Evolutionary conservation across 2,888 invertebrate genomes (phyloP), one percentile per base, ranked within the genome.

Genomic region (Apotomis capreana): DNA sequence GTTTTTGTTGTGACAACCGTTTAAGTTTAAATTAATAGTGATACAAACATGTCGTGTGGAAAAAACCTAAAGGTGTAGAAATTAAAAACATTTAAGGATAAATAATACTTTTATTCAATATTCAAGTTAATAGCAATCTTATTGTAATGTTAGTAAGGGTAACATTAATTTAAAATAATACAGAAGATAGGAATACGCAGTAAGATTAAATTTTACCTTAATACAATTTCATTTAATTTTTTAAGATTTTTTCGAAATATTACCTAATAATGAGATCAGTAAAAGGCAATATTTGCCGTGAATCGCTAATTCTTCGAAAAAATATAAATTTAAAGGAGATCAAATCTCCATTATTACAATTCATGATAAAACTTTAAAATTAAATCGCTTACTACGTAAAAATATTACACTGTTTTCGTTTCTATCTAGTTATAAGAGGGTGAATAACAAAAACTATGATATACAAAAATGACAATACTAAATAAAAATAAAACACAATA

Each of bases 21-120:
- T 26, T 26, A 26, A 26, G 26, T 26, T 26, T 26, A 26, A 26
- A 26, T 2, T 26, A 26, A 26, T 26, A 26, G 26, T 26, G 26
- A 2, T 6, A 40, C 40, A 40, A 40, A 40, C 40, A 40, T 40
- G 40, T 40, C 40, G 9, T 10, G 49, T 10, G 76, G 76, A 40
- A 49, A 84, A 82, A 76, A 83, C 82, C 83, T 77, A 61, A 78
- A 80, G 76, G 79, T 75, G 79, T 55, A 69, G 74, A 70, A 89
- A 87, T 85, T 82, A 87, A 89, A 90, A 81, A 85, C 87, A 82
- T 83, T 78, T 78, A 60, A 81, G 78, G 78, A 81, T 81, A 85
- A 86, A 87, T 84, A 88, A 90, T 85, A 87, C 79, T 85, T 90
- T 92, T 89, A 90, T 91, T 89, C 70, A 84, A 80, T 82, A 80